Percentiles rank a stretch among this genome's conserved stretches.
Conservation (phyloP, 2,797 vertebrate genomes). For the Cryptoprocta ferox region DNA sequence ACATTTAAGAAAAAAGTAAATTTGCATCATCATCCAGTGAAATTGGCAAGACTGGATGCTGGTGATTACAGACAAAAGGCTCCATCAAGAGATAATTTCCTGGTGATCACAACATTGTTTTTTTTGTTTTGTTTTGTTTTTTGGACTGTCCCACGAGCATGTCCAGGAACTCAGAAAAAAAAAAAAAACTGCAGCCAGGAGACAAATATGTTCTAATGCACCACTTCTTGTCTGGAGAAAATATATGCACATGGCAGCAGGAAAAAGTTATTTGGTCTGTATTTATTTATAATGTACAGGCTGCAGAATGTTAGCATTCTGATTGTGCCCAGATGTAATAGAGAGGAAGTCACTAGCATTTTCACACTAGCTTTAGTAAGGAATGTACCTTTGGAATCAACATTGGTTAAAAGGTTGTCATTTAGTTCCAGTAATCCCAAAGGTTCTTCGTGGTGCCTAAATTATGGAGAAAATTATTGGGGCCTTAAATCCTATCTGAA, state of each 20-base stretch:
- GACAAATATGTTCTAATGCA: slow-evolving; percentile 44
- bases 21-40: slow-evolving; percentile 63
- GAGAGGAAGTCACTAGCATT: slow-evolving; percentile 52
- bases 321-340: slow-evolving; percentile 7
- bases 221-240: slow-evolving; percentile 64
- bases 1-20: slow-evolving; percentile 56
- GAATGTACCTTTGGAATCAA: slow-evolving; percentile 42
- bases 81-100: slow-evolving; percentile 32
- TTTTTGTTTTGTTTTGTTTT: too few species aligned
- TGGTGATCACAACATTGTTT: slow-evolving; percentile 5
- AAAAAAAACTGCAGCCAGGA: not conserved
- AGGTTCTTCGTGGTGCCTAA: not conserved
- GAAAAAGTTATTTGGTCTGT: slow-evolving; percentile 38
- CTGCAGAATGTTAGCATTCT: slow-evolving; percentile 58
- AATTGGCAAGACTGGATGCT: slow-evolving; percentile 32
- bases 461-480: not conserved
- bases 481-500: slow-evolving; percentile 22
- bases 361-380: slow-evolving; percentile 53
- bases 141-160: slow-evolving; percentile 44
- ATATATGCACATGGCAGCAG: slow-evolving; percentile 58
- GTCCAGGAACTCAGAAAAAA: not conserved
- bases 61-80: not conserved
- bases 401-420: slow-evolving; percentile 32
- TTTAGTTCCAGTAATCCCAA: slow-evolving; percentile 9
- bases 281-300: slow-evolving; percentile 58